Percentiles rank a stretch among this genome's conserved stretches.
Conservation (phyloP, 1,140 invertebrate genomes). For the Anthonomus grandis region DNA sequence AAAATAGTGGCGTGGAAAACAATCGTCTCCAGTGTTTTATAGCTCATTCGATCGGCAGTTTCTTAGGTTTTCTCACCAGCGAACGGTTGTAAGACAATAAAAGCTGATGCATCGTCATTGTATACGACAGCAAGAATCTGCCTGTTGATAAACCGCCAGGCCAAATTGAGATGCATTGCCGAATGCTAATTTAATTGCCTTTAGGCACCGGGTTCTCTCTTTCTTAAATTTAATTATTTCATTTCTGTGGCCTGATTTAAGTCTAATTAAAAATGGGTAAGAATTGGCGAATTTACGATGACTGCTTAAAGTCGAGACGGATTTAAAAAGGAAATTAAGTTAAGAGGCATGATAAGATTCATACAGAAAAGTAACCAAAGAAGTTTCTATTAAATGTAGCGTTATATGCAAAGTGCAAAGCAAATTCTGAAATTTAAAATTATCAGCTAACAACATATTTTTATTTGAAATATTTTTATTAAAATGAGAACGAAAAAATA, state of each 20-base stretch:
- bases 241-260: slow-evolving; percentile 13
- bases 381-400: too few relatives aligned
- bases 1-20: slow-evolving; percentile 45
- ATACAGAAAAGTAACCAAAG: too few relatives aligned
- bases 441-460: too few relatives aligned
- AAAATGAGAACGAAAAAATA: too few relatives aligned
- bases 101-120: slow-evolving; percentile 49
- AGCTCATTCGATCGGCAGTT: slow-evolving; percentile 49
- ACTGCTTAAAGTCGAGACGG: too few relatives aligned
- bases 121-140: slow-evolving; percentile 46
- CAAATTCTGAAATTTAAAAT: too few relatives aligned
- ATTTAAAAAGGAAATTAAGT: too few relatives aligned
- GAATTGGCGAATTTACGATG: too few relatives aligned
- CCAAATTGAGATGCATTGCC: slow-evolving; percentile 42
- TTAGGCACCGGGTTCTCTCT: neutral
- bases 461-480: too few relatives aligned
- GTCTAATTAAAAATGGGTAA: too few relatives aligned
- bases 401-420: too few relatives aligned
- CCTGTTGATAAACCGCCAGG: slow-evolving; percentile 38
- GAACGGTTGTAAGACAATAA: slow-evolving; percentile 48
- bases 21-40: slow-evolving; percentile 48
- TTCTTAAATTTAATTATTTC: slow-evolving; percentile 25
- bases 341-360: too few relatives aligned
- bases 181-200: slow-evolving; percentile 40
- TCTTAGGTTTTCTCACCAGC: slow-evolving; percentile 46